phyloP scores from a whole-genome alignment of 2,797 vertebrate species.

The Aphelocoma californica region DNA sequence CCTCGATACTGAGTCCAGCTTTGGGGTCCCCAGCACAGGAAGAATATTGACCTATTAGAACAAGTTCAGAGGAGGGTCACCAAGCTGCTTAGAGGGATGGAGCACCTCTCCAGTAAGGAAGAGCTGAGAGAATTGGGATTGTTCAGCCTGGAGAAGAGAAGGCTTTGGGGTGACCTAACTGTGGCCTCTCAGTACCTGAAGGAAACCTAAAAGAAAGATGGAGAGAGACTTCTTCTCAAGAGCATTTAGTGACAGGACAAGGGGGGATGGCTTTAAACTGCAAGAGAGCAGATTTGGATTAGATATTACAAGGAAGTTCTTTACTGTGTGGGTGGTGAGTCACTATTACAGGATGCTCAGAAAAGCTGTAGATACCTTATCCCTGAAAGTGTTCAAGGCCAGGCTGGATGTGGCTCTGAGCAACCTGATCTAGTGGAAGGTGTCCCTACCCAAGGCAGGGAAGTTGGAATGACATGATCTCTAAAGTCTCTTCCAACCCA shows the following conservation, averaged over 20 bases:
- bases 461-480: not conserved
- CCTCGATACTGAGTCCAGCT: not conserved
- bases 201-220: not conserved
- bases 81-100: not conserved
- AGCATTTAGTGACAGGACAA: not conserved
- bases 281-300: not conserved
- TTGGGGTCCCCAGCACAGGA: not conserved
- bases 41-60: rapidly evolving
- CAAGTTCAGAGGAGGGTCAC: not conserved
- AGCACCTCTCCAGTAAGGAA: not conserved
- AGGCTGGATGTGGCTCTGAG: not conserved
- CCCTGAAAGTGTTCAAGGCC: not conserved
- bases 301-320: not conserved
- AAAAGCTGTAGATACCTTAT: not conserved
- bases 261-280: not conserved
- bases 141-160: not conserved
- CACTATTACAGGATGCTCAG: not conserved
- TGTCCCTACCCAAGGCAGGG: not conserved
- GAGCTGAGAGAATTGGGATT: not conserved
- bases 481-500: not conserved
- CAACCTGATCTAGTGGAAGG: not conserved
- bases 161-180: not conserved
- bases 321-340: not conserved
- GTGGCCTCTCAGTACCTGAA: not conserved
- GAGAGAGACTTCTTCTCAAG: not conserved